Percentiles rank a stretch among this genome's conserved stretches.
These are phyloP conservation scores for Masnerella sp. DNA, from an alignment of 2,888 invertebrate species.

Conservation along the genomic window DNA sequence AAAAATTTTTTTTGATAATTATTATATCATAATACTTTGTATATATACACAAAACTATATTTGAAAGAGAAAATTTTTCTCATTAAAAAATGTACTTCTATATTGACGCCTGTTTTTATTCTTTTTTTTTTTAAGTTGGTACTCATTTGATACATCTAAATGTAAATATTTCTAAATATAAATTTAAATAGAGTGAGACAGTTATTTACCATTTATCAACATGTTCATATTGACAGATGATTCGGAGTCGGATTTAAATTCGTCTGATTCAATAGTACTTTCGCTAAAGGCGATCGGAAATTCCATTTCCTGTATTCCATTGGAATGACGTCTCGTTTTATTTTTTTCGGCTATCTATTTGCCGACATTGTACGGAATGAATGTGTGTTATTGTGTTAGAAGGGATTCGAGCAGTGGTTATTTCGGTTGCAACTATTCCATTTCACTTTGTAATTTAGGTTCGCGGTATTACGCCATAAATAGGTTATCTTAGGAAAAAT, in stretches of 20 bases:
- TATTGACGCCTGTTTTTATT: too few species aligned
- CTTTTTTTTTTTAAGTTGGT: too few species aligned
- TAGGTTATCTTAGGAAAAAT: constrained; percentile 6
- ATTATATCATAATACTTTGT: too few species aligned
- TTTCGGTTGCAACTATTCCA: constrained; percentile 16
- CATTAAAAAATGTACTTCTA: too few species aligned
- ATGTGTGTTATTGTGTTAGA: constrained; percentile 36
- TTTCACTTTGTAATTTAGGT: constrained; percentile 12
- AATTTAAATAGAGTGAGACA: constrained; percentile 16
- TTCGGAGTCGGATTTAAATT: constrained; percentile 26
- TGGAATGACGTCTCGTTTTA: constrained; percentile 29
- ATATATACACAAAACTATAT: too few species aligned
- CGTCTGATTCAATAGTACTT: constrained; percentile 19
- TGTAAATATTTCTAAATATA: constrained; percentile 9
- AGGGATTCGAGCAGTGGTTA: constrained; percentile 29
- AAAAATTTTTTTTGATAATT: too few species aligned
- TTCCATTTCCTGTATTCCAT: constrained; percentile 34
- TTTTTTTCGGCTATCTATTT: constrained; percentile 29
- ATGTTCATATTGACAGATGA: constrained; percentile 18
- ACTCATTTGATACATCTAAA: too few species aligned
- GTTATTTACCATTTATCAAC: constrained; percentile 31
- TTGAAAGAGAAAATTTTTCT: too few species aligned
- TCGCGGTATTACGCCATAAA: constrained; percentile 16
- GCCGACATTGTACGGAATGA: constrained; percentile 29
- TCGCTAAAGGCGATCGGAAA: constrained; percentile 24